Percentiles rank a stretch among this genome's conserved stretches.
Evolutionary conservation across 2,888 invertebrate species (phyloP).

Genomic region (Netelia fuscicornis): DNA sequence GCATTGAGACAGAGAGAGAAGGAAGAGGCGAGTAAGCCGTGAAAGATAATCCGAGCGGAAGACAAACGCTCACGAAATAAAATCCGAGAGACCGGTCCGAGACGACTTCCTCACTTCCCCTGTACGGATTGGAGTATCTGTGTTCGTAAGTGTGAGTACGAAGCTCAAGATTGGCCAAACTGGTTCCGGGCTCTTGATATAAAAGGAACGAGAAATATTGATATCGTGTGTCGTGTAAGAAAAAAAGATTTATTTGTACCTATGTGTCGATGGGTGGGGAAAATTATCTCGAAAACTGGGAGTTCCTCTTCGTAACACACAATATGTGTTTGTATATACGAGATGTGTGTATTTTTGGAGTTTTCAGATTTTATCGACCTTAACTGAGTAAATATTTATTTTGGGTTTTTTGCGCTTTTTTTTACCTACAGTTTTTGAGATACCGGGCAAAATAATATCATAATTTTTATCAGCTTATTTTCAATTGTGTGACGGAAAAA

Average conservation of each 20-base stretch:
- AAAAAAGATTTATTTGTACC: not conserved
- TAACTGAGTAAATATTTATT: no score
- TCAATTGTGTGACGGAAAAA: no score
- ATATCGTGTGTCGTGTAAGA: slow-evolving; percentile 29
- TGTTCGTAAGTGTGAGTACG: slow-evolving; percentile 6
- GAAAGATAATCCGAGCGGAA: slow-evolving; percentile 78
- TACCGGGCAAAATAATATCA: no score
- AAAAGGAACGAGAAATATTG: slow-evolving; percentile 46
- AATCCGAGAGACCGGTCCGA: slow-evolving; percentile 77
- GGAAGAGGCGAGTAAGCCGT: slow-evolving; percentile 48
- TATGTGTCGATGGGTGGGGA: not conserved
- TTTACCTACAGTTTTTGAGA: no score
- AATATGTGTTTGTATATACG: no score
- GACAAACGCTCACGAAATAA: slow-evolving; percentile 80
- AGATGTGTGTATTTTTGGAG: no score
- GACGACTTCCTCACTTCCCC: slow-evolving; percentile 74
- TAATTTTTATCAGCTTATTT: no score
- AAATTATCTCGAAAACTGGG: slow-evolving; percentile 13
- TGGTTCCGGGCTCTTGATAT: slow-evolving; percentile 46
- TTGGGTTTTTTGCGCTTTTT: no score
- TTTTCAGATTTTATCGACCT: no score
- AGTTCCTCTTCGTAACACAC: not conserved
- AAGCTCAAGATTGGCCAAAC: slow-evolving; percentile 33
- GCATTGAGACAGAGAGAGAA: slow-evolving; percentile 26
- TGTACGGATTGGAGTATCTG: slow-evolving; percentile 20